Conservation (phyloP, 2,888 invertebrate genomes). For the Rhaphigaster nebulosa region DNA sequence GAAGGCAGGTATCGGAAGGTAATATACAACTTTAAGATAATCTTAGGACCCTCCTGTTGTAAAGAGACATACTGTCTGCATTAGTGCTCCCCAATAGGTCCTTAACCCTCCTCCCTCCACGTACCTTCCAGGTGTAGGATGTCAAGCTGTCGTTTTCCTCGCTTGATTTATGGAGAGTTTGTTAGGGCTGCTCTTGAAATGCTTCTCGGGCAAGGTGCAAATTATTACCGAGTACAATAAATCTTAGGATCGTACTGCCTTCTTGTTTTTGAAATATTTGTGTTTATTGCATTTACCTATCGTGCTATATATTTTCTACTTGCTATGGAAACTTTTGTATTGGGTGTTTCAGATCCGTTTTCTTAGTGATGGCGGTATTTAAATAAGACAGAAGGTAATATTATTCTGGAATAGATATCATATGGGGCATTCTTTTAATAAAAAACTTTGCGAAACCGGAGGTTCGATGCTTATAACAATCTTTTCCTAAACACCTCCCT, state of each 20-base stretch:
- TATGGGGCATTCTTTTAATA: too few species aligned
- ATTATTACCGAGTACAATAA: constrained; percentile 29
- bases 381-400: background rate
- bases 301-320: background rate
- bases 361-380: background rate
- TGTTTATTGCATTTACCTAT: background rate
- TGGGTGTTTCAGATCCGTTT: background rate
- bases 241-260: background rate
- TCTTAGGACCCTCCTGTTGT: background rate
- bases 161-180: background rate
- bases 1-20: background rate
- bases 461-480: too few species aligned
- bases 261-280: background rate
- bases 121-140: background rate
- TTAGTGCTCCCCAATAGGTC: background rate
- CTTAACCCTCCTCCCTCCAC: background rate
- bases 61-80: constrained; percentile 11
- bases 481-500: too few species aligned
- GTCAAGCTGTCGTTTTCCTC: background rate
- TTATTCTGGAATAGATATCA: too few species aligned
- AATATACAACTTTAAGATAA: background rate
- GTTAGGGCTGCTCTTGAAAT: background rate
- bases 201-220: background rate
- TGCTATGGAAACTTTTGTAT: background rate
- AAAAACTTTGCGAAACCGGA: too few species aligned